phyloP scores from a whole-genome alignment of 2,888 invertebrate species.

The Acronicta leporina region DNA sequence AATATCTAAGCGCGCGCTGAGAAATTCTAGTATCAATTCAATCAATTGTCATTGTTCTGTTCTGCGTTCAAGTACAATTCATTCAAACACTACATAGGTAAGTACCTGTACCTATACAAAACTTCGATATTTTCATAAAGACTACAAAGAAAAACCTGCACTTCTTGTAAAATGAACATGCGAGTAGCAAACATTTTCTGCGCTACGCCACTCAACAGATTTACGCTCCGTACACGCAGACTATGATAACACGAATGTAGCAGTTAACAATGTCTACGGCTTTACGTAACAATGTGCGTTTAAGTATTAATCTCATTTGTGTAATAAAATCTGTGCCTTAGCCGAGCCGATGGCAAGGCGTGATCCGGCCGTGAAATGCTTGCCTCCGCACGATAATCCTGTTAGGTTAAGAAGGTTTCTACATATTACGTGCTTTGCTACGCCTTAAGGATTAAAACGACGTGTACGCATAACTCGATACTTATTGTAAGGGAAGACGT shows the following conservation, averaged over 20 bases:
- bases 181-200: conserved; percentile 12
- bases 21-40: conserved; percentile 35
- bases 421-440: conserved; percentile 92
- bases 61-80: conserved; percentile 20
- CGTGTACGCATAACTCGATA: conserved; percentile 82
- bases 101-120: not conserved
- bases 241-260: conserved; percentile 39
- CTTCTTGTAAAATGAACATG: conserved; percentile 9
- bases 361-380: conserved; percentile 90
- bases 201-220: conserved; percentile 28
- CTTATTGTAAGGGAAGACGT: conserved; percentile 60
- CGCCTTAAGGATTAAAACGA: conserved; percentile 91
- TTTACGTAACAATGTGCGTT: conserved; percentile 68
- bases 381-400: conserved; percentile 91
- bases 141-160: conserved; percentile 22
- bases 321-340: conserved; percentile 89
- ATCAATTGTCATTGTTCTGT: conserved; percentile 47
- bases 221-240: conserved; percentile 12
- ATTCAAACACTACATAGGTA: conserved; percentile 5
- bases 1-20: conserved; percentile 40
- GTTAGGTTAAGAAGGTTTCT: conserved; percentile 93
- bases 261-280: conserved; percentile 50
- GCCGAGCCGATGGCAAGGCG: conserved; percentile 79
- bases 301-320: conserved; percentile 87
- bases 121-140: conserved; percentile 5